A percentile compares a stretch with the other conserved stretches of the same genome.
Evolutionary conservation across 2,113 vertebrate species (phyloP).

Genomic region (Cariama cristata): DNA sequence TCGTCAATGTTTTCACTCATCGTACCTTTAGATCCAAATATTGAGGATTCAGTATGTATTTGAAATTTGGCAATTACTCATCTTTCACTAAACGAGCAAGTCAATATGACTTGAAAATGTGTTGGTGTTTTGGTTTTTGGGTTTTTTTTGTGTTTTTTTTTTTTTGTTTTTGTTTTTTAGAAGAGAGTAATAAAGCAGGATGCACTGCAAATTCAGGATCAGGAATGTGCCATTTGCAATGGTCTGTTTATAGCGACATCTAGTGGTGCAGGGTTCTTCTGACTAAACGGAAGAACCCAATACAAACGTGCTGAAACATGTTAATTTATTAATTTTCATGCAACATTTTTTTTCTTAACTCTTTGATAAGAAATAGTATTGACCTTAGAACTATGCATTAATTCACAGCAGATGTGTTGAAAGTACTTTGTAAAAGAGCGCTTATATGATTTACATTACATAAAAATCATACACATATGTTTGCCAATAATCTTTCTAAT

Average conservation of each 20-base stretch:
- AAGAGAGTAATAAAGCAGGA: not conserved
- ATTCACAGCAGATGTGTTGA: not conserved
- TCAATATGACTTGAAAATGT: not conserved
- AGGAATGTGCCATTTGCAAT: not conserved
- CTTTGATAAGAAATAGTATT: not conserved
- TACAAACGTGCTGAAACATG: not conserved
- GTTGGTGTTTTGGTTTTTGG: too few species aligned
- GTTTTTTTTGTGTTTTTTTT: too few species aligned
- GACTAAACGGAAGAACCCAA: not conserved
- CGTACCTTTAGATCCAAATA: not conserved
- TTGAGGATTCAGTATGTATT: not conserved
- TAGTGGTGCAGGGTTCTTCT: conserved; percentile 62
- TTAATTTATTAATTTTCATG: too few species aligned
- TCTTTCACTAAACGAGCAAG: conserved; percentile 6
- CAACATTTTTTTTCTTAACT: too few species aligned
- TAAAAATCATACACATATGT: not conserved
- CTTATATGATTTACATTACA: not conserved
- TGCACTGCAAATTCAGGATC: not conserved
- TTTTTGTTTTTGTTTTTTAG: too few species aligned
- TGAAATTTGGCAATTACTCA: conserved; percentile 20
- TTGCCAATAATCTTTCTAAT: not conserved
- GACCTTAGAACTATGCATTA: not conserved
- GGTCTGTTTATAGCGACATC: conserved; percentile 79
- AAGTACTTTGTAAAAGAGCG: not conserved
- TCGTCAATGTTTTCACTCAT: not conserved